These are phyloP conservation scores for Oscheius sp. DNA, from an alignment of 1,140 invertebrate genomes.

Conservation along the genomic window DNA sequence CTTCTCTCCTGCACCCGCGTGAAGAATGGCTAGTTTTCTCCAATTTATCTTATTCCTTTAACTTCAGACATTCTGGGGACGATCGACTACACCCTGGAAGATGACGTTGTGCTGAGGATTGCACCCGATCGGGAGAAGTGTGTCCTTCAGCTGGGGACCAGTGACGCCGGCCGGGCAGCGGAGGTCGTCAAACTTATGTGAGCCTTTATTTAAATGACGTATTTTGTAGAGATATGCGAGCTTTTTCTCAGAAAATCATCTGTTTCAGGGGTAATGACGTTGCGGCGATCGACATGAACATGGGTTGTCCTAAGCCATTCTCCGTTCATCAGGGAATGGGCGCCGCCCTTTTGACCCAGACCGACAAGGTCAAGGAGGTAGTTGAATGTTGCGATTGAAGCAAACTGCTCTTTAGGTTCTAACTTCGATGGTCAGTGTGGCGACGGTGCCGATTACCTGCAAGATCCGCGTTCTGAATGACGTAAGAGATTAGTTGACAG, in stretches of 20 bases:
- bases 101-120: conserved; percentile 89
- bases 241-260: not conserved
- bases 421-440: conserved; percentile 72
- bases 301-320: conserved; percentile 99
- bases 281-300: conserved; percentile 92
- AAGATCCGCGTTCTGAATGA: conserved; percentile 81
- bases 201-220: conserved; percentile 48
- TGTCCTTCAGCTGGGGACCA: conserved; percentile 77
- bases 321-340: conserved; percentile 97
- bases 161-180: conserved; percentile 73
- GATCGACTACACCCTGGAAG: conserved; percentile 85
- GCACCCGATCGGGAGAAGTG: conserved; percentile 78
- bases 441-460: conserved; percentile 79
- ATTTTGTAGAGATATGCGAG: conserved; percentile 63
- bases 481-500: conserved; percentile 52
- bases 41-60: not conserved
- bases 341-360: conserved; percentile 67
- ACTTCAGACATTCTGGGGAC: conserved; percentile 81
- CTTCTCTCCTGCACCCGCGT: conserved; percentile 76
- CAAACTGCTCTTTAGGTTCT: conserved; percentile 81
- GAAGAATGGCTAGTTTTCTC: conserved; percentile 72
- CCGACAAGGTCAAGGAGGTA: conserved; percentile 65
- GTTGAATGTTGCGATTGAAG: too few relatives aligned
- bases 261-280: conserved; percentile 75
- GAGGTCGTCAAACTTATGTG: conserved; percentile 78